phyloP scores from a whole-genome alignment of 2,797 vertebrate species.

The Phyllotis vaccarum region DNA sequence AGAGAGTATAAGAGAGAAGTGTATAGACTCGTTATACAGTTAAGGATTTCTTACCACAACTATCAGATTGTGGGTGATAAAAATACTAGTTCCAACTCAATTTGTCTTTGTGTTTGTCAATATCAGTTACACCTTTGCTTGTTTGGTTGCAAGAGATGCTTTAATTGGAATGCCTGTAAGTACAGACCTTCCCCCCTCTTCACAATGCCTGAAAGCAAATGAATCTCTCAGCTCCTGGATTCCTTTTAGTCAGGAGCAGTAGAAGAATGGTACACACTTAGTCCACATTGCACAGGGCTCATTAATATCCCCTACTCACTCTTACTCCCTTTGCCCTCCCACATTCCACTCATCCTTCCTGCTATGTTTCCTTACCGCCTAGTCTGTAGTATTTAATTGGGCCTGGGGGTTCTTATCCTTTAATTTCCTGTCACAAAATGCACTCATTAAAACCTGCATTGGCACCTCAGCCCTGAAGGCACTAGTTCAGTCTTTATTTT shows the following conservation, averaged over 20 bases:
- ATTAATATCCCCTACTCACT: not conserved
- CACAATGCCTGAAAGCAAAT: not conserved
- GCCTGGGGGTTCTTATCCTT: not conserved
- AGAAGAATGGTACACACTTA: not conserved
- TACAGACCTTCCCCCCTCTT: not conserved
- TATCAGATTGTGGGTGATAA: not conserved
- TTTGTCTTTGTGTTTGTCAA: constrained; percentile 44
- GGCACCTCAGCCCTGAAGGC: not conserved
- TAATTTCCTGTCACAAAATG: not conserved
- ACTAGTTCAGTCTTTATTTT: not conserved
- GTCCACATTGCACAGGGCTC: not conserved
- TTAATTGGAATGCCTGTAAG: not conserved
- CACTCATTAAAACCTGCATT: not conserved
- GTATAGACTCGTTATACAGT: not conserved
- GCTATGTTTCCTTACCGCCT: not conserved
- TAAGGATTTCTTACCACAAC: not conserved
- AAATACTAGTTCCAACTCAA: not conserved
- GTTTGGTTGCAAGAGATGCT: constrained; percentile 17
- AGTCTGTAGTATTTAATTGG: not conserved
- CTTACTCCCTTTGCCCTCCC: not conserved
- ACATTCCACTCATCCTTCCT: not conserved
- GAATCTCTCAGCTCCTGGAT: not conserved
- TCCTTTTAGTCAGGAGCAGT: not conserved
- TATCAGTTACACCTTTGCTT: constrained; percentile 24
- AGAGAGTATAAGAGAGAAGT: not conserved